Percentiles rank a stretch among this genome's conserved stretches.
These are phyloP conservation scores for Tubulanus polymorphus DNA, from an alignment of 2,888 invertebrate genomes.

Conservation along the genomic window DNA sequence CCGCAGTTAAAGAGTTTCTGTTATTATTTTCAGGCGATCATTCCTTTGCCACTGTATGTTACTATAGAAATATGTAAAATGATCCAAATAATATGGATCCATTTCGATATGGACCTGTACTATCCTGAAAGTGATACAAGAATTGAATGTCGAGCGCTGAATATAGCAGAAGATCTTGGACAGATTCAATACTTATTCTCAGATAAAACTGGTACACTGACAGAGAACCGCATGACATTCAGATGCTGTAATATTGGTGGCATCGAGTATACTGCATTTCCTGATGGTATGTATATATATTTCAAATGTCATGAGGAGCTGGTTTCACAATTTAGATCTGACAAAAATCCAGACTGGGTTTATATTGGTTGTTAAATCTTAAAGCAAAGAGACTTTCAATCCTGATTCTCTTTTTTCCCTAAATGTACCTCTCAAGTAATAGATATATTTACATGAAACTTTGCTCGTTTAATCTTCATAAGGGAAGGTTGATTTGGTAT, in stretches of 20 bases:
- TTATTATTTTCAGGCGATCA: conserved; percentile 70
- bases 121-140: conserved; percentile 77
- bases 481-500: too few relatives aligned
- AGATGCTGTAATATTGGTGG: conserved; percentile 84
- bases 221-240: conserved; percentile 97
- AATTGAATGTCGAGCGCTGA: conserved; percentile 86
- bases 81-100: conserved; percentile 91
- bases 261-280: conserved; percentile 66
- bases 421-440: not conserved
- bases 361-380: too few relatives aligned
- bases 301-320: not conserved
- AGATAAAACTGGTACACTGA: conserved; percentile 96
- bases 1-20: too few relatives aligned
- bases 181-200: conserved; percentile 90
- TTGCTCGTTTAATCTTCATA: too few relatives aligned
- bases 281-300: not conserved
- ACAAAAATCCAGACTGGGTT: too few relatives aligned
- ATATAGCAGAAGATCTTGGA: conserved; percentile 95
- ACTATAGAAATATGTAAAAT: conserved; percentile 95
- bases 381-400: too few relatives aligned
- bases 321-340: not conserved
- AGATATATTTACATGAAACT: not conserved
- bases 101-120: conserved; percentile 82
- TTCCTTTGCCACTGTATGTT: conserved; percentile 93
- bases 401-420: too few relatives aligned